Base-by-base conservation (phyloP, 92 coral and sea anemone genomes). In the Palythoa grandis region DNA sequence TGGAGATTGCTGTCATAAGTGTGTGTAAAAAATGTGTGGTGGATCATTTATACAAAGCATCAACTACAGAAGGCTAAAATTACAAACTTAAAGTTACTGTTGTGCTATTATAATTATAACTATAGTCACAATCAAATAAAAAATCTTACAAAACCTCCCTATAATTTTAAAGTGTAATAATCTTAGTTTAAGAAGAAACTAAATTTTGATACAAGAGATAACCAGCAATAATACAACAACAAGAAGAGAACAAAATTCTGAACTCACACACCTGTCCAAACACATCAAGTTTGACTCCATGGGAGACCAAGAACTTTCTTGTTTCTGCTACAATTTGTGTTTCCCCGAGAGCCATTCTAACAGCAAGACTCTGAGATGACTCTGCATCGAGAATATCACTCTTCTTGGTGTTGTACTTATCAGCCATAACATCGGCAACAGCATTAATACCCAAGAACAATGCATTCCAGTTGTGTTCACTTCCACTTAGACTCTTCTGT, bases 301-400 rank as follows among this genome's bases (percentile, higher is more conserved):
- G 92, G 1, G 89, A 91, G 1, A 90, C 76, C 71, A 96, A 92
- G 68, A 96, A 96, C 82, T 96, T 93, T 70, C 96, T 92, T n/a
- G 99, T 96, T 50, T 96, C 99, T 13, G 99, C 98, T 13, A 96
- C 99, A 73, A 95, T 92, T 83, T 96, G 99, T 54, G 99, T 96
- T 86, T 96, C 99, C 7, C 99, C 99, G 9, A 96, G 91, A 60
- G 99, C 99, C 99, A 96, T 96, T 23, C 99, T 91, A 11, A 96
- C 92, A 76, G 99, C 99, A 82, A 96, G 92, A 76, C 98, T 95
- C 23, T 89, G 88, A 23, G 98, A 95, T 1, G 99, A 93, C 84
- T 92, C 95, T 3, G 91, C 96, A 83, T 96, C 93, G 37, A 96
- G 88, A 53, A 96, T 91, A 52, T 92, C 94, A 47, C 99, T 89